These are phyloP conservation scores for Crocodylus rhombifer DNA, from an alignment of 2,797 vertebrate genomes.

Conservation along the genomic window DNA sequence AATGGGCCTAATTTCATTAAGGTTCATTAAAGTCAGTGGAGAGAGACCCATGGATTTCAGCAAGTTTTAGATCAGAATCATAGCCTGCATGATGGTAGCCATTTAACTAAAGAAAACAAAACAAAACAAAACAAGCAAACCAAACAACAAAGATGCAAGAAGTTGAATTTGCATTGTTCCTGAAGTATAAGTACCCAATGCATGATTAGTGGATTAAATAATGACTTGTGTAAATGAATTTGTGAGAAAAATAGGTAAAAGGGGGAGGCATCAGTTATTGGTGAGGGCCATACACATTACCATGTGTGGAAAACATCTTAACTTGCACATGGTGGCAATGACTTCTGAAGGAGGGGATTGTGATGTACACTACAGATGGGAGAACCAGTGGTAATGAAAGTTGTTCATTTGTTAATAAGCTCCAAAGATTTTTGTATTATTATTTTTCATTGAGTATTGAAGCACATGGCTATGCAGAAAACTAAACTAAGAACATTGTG, in stretches of 20 bases:
- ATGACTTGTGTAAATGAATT: not conserved
- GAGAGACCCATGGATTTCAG: not conserved
- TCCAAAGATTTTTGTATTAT: not conserved
- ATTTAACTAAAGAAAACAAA: not conserved
- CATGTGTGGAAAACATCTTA: not conserved
- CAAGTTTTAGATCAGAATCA: not conserved
- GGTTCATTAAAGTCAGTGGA: not conserved
- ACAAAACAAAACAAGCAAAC: too few relatives aligned
- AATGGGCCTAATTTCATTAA: not conserved
- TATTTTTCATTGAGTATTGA: not conserved
- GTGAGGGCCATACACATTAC: not conserved
- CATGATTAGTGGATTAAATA: not conserved
- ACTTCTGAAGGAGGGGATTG: not conserved
- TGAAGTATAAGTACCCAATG: not conserved
- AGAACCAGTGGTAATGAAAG: not conserved
- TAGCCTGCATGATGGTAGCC: not conserved
- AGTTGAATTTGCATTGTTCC: not conserved
- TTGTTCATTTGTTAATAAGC: not conserved
- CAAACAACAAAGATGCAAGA: not conserved
- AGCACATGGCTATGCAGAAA: not conserved
- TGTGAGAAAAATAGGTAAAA: not conserved
- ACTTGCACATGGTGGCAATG: rapidly evolving
- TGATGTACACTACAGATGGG: rapidly evolving
- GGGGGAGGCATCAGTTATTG: not conserved
- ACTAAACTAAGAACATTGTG: not conserved